Percentiles rank a stretch among this genome's conserved stretches.
These are phyloP conservation scores for Nasonia oneida DNA, from an alignment of 2,888 invertebrate species.

Conservation along the genomic window DNA sequence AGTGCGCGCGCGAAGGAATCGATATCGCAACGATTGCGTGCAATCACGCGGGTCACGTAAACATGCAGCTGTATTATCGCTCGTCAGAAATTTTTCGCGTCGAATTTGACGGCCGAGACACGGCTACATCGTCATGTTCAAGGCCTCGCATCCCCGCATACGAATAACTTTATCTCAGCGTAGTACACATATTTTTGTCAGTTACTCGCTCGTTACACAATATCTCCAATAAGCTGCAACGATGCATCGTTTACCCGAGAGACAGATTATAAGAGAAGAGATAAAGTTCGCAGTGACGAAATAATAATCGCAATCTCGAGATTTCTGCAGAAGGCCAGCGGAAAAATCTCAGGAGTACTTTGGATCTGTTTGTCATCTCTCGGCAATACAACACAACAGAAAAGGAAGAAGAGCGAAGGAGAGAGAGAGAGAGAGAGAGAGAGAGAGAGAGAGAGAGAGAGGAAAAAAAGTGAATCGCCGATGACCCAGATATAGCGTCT, in stretches of 20 bases:
- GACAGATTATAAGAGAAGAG: neutral
- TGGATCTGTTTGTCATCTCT: slow-evolving; percentile 11
- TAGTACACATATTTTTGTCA: neutral
- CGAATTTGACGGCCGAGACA: slow-evolving; percentile 25
- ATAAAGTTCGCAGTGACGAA: slow-evolving; percentile 4
- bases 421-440: neutral
- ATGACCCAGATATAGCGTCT: slow-evolving; percentile 1
- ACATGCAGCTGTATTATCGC: slow-evolving; percentile 13
- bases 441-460: neutral
- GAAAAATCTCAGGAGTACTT: neutral
- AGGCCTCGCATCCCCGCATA: neutral
- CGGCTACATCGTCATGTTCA: neutral
- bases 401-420: neutral
- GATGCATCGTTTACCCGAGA: neutral
- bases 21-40: slow-evolving; percentile 23
- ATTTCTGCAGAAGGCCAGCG: slow-evolving; percentile 20
- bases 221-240: neutral
- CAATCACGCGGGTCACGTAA: slow-evolving; percentile 41
- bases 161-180: neutral
- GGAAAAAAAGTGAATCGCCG: neutral
- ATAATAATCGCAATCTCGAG: slow-evolving; percentile 4
- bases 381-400: neutral
- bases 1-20: neutral
- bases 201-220: neutral
- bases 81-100: slow-evolving; percentile 18